A percentile compares a stretch with the other conserved stretches of the same genome.
These are phyloP conservation scores for Anarsia innoxiella DNA, from an alignment of 2,888 invertebrate genomes.

Conservation along the genomic window DNA sequence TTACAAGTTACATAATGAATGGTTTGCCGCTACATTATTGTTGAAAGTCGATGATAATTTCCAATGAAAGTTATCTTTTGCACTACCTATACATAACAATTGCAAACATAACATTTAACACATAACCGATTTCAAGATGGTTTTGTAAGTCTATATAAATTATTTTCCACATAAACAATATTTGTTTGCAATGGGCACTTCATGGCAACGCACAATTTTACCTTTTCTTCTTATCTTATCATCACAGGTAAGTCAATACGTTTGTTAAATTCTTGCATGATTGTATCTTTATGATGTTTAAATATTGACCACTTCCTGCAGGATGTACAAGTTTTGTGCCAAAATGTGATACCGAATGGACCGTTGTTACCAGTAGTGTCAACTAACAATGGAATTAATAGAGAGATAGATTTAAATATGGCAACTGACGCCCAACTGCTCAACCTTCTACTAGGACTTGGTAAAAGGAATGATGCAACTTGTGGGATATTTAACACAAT, in stretches of 20 bases:
- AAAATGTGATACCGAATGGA: too few relatives aligned
- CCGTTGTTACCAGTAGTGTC: too few relatives aligned
- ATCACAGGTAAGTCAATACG: conserved; percentile 33
- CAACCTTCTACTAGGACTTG: too few relatives aligned
- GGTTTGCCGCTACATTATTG: not conserved
- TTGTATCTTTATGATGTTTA: not conserved
- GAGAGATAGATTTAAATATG: too few relatives aligned
- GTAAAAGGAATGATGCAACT: too few relatives aligned
- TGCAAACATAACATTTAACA: not conserved
- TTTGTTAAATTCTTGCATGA: conserved; percentile 10
- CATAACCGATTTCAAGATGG: conserved; percentile 15
- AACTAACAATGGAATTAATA: too few relatives aligned
- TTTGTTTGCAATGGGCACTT: conserved; percentile 43
- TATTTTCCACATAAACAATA: conserved; percentile 38
- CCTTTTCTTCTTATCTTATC: conserved; percentile 28
- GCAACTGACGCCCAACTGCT: too few relatives aligned
- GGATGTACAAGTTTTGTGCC: conserved; percentile 17
- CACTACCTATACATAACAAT: not conserved
- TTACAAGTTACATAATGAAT: conserved; percentile 12
- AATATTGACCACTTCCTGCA: conserved; percentile 13
- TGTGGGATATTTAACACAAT: too few relatives aligned
- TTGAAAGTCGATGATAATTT: conserved; percentile 5
- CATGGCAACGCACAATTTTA: conserved; percentile 31
- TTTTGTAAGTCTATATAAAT: conserved; percentile 24
- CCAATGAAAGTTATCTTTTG: not conserved